These are phyloP conservation scores for Drosophila subsilvestris DNA, from an alignment of 2,888 invertebrate genomes.

Conservation along the genomic window DNA sequence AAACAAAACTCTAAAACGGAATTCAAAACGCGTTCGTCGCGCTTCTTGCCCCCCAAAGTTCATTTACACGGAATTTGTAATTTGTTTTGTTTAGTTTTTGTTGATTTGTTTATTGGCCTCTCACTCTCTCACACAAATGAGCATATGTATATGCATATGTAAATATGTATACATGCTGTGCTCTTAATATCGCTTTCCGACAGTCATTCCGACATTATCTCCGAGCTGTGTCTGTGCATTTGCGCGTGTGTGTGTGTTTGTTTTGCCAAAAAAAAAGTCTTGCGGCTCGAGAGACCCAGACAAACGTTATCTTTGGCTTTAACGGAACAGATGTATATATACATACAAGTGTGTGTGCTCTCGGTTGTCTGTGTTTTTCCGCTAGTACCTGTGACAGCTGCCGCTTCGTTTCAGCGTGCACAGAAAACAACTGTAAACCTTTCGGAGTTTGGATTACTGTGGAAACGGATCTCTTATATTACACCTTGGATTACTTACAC, in stretches of 20 bases:
- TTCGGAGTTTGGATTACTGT: not conserved
- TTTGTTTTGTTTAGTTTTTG: slow-evolving; percentile 73
- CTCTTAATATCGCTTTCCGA: slow-evolving; percentile 1
- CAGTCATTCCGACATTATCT: slow-evolving; percentile 15
- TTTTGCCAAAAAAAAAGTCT: slow-evolving; percentile 31
- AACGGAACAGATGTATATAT: slow-evolving; percentile 49
- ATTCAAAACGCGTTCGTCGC: slow-evolving; percentile 49
- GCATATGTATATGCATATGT: slow-evolving; percentile 8
- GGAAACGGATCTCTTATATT: not conserved
- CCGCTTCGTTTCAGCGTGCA: not conserved
- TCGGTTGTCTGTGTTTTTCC: not conserved
- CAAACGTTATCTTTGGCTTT: slow-evolving; percentile 36
- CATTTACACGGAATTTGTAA: slow-evolving; percentile 71
- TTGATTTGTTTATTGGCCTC: slow-evolving; percentile 68
- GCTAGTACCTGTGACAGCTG: not conserved
- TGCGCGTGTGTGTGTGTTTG: slow-evolving; percentile 29
- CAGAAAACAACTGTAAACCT: not conserved
- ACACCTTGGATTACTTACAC: not conserved
- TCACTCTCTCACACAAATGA: slow-evolving; percentile 18
- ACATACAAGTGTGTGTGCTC: slow-evolving; percentile 10
- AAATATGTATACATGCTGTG: slow-evolving; percentile 13
- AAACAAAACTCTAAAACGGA: slow-evolving; percentile 42
- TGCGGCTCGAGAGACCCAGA: slow-evolving; percentile 29
- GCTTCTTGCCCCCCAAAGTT: slow-evolving; percentile 51
- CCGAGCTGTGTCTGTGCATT: slow-evolving; percentile 15